A percentile compares a stretch with the other conserved stretches of the same genome.
Evolutionary conservation across 2,113 vertebrate genomes (phyloP).

Genomic region (Thamnophis sirtalis): DNA sequence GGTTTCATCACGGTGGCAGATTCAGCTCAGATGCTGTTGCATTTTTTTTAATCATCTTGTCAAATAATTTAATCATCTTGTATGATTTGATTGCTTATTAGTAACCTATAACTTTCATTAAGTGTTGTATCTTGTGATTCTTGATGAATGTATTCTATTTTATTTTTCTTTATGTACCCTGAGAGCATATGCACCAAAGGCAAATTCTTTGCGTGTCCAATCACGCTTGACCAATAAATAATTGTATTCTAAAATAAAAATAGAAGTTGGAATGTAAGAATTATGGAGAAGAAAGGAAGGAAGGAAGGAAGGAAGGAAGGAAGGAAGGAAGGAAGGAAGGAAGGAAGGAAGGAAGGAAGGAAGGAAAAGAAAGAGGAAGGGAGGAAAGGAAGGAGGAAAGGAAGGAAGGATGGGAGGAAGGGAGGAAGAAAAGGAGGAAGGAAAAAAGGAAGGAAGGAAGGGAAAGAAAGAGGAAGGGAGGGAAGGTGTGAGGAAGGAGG

Average conservation of each 20-base stretch:
- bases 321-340: constrained; percentile 47
- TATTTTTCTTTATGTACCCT: too few species aligned
- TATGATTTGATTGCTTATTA: too few species aligned
- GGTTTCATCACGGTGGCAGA: constrained; percentile 35
- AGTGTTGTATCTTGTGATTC: too few species aligned
- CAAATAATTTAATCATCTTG: neutral
- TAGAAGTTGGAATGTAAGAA: constrained; percentile 44
- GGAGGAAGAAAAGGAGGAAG: constrained; percentile 5
- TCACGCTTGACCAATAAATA: too few species aligned
- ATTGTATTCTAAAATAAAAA: too few species aligned
- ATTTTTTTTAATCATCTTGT: constrained; percentile 33
- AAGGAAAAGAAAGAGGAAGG: constrained; percentile 39
- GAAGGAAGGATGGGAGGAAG: neutral
- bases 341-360: constrained; percentile 25
- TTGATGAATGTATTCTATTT: too few species aligned
- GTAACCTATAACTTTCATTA: too few species aligned
- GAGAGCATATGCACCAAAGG: too few species aligned
- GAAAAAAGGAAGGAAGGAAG: constrained; percentile 27
- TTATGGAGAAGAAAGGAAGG: constrained; percentile 24
- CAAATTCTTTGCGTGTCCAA: too few species aligned
- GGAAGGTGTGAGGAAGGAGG: too few species aligned
- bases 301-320: constrained; percentile 37
- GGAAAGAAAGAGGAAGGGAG: neutral
- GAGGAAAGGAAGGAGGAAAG: constrained; percentile 32
- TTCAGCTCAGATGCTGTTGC: constrained; percentile 37